Conservation (phyloP, 2,888 invertebrate species). For the Dryobotodes eremita region DNA sequence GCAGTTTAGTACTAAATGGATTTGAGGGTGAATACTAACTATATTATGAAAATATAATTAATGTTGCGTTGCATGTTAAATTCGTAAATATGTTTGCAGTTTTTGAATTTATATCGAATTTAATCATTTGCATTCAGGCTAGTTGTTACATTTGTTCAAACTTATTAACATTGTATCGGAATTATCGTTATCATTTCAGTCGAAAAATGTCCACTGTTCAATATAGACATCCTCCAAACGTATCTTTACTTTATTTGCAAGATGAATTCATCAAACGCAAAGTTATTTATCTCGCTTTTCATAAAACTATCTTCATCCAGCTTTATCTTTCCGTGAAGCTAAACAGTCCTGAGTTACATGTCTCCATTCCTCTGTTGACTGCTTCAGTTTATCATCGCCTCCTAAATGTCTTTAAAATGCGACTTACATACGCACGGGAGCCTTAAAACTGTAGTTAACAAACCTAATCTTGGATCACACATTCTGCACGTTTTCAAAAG, state of each 20-base stretch:
- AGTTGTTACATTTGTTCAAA: background rate
- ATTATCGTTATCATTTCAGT: too few species aligned
- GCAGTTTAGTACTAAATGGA: background rate
- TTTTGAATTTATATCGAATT: too few species aligned
- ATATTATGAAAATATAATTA: background rate
- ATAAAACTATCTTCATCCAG: too few species aligned
- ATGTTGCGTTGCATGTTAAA: background rate
- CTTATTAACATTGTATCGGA: background rate
- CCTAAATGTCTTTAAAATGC: background rate
- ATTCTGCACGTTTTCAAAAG: constrained; percentile 24
- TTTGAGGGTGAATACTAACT: background rate
- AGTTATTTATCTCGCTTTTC: background rate
- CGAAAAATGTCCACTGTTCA: too few species aligned
- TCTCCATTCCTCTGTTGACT: background rate
- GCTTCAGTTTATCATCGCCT: background rate
- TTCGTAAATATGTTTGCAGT: background rate
- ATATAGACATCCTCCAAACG: too few species aligned
- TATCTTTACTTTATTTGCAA: background rate
- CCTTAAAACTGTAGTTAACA: background rate
- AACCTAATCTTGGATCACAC: constrained; percentile 37
- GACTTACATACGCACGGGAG: background rate
- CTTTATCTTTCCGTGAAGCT: background rate
- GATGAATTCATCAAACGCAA: background rate
- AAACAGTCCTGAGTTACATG: background rate
- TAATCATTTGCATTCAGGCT: background rate